Base-by-base conservation (phyloP, 1,140 invertebrate genomes). In the Amyelois transitella region DNA sequence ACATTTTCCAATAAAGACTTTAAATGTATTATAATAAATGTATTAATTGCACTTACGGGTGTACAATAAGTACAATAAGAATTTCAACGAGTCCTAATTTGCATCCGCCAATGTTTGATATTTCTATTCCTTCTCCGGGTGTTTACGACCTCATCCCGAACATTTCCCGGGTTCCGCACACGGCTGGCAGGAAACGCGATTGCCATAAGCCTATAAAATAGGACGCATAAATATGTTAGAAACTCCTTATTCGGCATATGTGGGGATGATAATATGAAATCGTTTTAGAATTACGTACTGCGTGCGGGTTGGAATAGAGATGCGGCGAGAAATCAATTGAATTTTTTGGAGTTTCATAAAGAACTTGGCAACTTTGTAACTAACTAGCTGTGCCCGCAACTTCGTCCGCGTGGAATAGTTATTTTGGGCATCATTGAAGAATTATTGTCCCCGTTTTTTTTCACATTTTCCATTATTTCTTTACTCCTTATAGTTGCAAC, bases 121-220 rank as follows among this genome's bases (percentile, higher is more conserved):
- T 45, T 45, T 45, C 19, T 19, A 19, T n/a, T 18, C 43, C 14
- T 19, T n/a, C 18, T 7, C 19, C 43, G 6, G 2, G 43, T 45
- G 19, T 45, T 19, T 45, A 45, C 43, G 43, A 45, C 18, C 18
- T 45, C 43, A 45, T 45, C 8, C 18, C 43, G 43, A 19, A 45
- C 19, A 45, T 19, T 45, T 45, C 19, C 6, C 43, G 43, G 43
- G 18, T 45, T 45, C 18, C 18, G 43, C 43, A 45, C 43, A 20
- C 8, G 6, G 43, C 5, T 5, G 43, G 43, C 18, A 19, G 43
- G 2, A 20, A 45, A 45, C 19, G 18, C 18, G 18, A 45, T 45
- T 45, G 43, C 43, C 18, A 45, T 45, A 45, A 45, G 19, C 18
- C 43, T 20, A 45, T 45, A 12, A 45, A 19, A 45, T 45, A 45